phyloP scores from a whole-genome alignment of 2,113 vertebrate genomes.

The Tamias sibiricus region DNA sequence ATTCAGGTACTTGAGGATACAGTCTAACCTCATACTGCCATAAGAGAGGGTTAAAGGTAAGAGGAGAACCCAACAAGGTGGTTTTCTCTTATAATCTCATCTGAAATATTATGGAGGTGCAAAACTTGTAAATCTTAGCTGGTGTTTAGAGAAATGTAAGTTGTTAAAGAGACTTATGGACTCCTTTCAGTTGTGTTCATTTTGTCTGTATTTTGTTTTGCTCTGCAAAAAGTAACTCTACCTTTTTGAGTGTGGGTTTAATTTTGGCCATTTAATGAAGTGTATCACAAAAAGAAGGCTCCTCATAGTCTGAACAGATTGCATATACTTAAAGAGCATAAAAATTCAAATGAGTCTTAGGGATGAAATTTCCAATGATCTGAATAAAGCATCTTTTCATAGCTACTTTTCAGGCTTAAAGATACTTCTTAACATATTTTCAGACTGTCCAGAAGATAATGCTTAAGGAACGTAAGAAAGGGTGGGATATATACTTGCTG shows the following conservation, averaged over 20 bases:
- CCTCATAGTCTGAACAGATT: neutral
- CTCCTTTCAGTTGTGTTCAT: neutral
- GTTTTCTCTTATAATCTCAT: neutral
- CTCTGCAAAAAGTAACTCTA: slow-evolving; percentile 8
- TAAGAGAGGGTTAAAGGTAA: neutral
- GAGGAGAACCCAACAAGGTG: neutral
- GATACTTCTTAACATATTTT: neutral
- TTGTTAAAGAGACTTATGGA: neutral
- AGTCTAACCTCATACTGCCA: neutral
- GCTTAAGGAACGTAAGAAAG: neutral
- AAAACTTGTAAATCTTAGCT: neutral
- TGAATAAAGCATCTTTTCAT: neutral
- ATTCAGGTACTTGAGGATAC: neutral
- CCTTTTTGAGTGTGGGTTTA: neutral
- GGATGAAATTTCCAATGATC: neutral
- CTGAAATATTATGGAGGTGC: neutral
- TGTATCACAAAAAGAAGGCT: slow-evolving; percentile 18
- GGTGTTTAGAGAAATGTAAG: neutral
- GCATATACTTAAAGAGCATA: neutral
- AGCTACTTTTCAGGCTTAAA: slow-evolving; percentile 6
- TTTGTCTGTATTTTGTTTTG: neutral
- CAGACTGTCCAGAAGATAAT: neutral
- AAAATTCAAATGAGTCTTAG: neutral
- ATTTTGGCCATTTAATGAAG: neutral
- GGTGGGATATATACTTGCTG: neutral